These are phyloP conservation scores for Neotoma lepida DNA, from an alignment of 2,113 vertebrate genomes.

Conservation along the genomic window DNA sequence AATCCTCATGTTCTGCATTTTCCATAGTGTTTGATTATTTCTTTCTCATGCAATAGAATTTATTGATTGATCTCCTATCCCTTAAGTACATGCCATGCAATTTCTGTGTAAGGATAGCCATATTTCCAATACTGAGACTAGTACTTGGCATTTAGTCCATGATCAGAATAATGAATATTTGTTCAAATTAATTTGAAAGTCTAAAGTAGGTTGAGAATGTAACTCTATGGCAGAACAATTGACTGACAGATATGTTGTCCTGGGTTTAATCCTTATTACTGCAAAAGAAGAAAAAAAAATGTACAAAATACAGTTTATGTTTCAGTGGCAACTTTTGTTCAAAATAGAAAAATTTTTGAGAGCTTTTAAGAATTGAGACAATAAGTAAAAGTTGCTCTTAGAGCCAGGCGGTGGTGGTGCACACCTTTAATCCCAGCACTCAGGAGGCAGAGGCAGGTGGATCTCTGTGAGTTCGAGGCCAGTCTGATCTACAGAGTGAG, in stretches of 20 bases:
- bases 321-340: neutral
- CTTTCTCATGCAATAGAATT: neutral
- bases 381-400: neutral
- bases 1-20: neutral
- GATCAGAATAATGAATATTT: neutral
- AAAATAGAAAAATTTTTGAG: neutral
- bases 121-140: neutral
- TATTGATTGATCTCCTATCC: neutral
- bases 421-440: neutral
- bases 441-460: neutral
- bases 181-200: slow-evolving; percentile 6
- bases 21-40: neutral
- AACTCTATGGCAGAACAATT: neutral
- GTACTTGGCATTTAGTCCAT: neutral
- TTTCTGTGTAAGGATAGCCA: neutral
- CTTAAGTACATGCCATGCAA: neutral
- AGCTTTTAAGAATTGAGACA: slow-evolving; percentile 11
- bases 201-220: neutral
- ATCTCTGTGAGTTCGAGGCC: neutral
- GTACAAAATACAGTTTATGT: neutral
- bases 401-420: too few relatives aligned
- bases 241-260: neutral
- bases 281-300: neutral
- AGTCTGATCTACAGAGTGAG: neutral
- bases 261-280: neutral